These are phyloP conservation scores for Pithecia hirsuta DNA, from an alignment of 2,797 vertebrate genomes.

Conservation along the genomic window DNA sequence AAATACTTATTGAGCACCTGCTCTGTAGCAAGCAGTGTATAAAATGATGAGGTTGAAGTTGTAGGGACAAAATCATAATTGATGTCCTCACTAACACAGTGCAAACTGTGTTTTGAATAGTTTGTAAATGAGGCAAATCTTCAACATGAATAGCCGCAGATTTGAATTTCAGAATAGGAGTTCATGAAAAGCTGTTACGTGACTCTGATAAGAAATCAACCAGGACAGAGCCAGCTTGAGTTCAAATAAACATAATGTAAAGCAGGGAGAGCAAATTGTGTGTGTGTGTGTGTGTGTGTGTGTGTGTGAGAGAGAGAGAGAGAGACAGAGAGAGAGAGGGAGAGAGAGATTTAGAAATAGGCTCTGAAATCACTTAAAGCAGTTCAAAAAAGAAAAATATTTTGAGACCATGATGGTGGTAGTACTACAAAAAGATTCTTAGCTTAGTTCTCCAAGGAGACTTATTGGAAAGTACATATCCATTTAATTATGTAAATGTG, in stretches of 20 bases:
- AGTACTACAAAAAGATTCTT: background rate
- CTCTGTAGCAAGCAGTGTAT: background rate
- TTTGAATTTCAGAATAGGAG: background rate
- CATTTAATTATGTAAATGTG: background rate
- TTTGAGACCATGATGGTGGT: background rate
- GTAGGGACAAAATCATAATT: background rate
- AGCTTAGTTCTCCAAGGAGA: background rate
- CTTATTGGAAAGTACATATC: background rate
- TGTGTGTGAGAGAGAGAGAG: too few species aligned
- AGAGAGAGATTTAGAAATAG: background rate
- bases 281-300: too few species aligned
- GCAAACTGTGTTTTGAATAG: background rate
- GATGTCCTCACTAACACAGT: background rate
- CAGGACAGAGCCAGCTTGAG: background rate
- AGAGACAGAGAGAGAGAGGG: too few species aligned
- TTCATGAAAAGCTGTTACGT: background rate
- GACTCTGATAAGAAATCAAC: constrained; percentile 3
- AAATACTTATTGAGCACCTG: background rate
- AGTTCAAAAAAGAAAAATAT: background rate
- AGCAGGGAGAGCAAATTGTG: background rate
- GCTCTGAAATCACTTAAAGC: background rate
- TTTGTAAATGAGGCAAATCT: background rate
- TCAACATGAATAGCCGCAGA: background rate
- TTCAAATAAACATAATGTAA: background rate
- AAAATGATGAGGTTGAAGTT: background rate